Evolutionary conservation across 2,797 vertebrate genomes (phyloP), one percentile per base, ranked within the genome.

Genomic region (Neosalanx taihuensis): DNA sequence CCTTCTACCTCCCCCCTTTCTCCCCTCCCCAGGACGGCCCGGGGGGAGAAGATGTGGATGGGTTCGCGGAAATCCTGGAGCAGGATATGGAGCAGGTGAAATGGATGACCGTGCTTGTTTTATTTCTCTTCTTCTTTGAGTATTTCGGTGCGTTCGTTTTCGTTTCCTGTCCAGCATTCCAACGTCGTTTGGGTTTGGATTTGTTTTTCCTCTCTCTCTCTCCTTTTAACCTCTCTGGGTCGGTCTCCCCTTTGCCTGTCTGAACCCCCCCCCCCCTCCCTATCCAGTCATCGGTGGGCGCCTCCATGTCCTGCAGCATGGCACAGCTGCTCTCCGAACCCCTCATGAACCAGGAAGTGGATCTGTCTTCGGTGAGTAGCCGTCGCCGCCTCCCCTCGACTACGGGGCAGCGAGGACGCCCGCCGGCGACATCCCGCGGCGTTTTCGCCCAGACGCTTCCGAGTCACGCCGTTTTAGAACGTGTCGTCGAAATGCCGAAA

Each of bases 321-420:
- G 79, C 81, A 41, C 64, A 79, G 41, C 75, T 89, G 30, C 71
- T 87, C 20, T 84, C 81, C 70, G 84, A 85, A 59, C 79, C 77
- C 15, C 79, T 88, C 29, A 71, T 87, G 75, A 83, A 74, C 64
- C 84, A 86, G 72, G 82, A 83, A 23, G 70, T 86, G 66, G 78
- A 78, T 68, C 53, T 84, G 64, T 83, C 83, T 70, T 77, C 76
- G 23, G 70, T 71, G 26, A 71, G 62, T 64, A 10, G 17, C 18
- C 20, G n/a, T 37, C 9, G 10, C 17, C 9, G 7, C 7, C 18
- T 30, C 4, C 5, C n/a, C 23, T 29, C 9, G 18, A n/a, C 9
- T n/a, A 7, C n/a, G 5, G 18, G 17, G 7, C 18, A 41, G 51
- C 18, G 1, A 17, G 46, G 51, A 17, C 51, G n/a, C 15, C 15